These are phyloP conservation scores for Casuarius casuarius DNA, from an alignment of 2,113 vertebrate species.

Conservation along the genomic window DNA sequence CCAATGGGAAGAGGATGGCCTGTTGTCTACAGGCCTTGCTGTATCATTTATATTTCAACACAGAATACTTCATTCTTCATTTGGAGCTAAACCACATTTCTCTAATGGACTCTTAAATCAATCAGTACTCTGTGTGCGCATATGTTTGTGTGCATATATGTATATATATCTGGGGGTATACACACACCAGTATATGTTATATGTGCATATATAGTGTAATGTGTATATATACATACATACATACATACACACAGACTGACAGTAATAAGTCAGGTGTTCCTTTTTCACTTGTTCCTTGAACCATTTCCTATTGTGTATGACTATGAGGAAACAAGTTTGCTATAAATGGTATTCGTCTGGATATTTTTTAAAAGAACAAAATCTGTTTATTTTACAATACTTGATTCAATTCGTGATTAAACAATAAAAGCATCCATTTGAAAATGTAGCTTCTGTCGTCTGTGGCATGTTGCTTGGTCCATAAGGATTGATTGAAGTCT, in stretches of 20 bases:
- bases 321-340: conserved; percentile 37
- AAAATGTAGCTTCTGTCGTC: conserved; percentile 52
- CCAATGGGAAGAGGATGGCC: background rate
- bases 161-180: background rate
- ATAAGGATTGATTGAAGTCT: background rate
- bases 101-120: background rate
- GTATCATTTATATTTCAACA: conserved; percentile 27
- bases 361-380: conserved; percentile 27
- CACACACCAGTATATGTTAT: background rate
- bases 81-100: conserved; percentile 16
- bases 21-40: background rate
- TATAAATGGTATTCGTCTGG: conserved; percentile 36
- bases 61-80: conserved; percentile 43
- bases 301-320: conserved; percentile 24
- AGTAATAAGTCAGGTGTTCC: conserved; percentile 26
- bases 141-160: background rate
- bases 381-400: conserved; percentile 62
- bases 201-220: background rate
- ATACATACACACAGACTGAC: background rate
- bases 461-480: conserved; percentile 59
- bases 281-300: conserved; percentile 48
- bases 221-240: background rate
- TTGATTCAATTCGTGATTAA: conserved; percentile 55
- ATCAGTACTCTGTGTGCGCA: background rate
- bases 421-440: conserved; percentile 57